These are phyloP conservation scores for Tricholaema leucomelas DNA, from an alignment of 2,113 vertebrate species.

Conservation along the genomic window DNA sequence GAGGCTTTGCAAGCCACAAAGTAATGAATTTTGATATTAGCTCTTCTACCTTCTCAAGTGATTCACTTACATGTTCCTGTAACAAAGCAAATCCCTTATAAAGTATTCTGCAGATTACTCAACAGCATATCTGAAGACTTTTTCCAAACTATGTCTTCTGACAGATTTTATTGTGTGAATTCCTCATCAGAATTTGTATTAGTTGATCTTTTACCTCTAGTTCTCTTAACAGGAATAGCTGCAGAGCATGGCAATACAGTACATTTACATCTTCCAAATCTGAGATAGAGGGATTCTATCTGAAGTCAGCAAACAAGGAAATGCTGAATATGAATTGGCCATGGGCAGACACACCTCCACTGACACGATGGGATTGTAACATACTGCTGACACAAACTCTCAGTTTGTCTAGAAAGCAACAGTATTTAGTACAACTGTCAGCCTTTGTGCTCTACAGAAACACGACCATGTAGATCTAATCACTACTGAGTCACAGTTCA, in stretches of 20 bases:
- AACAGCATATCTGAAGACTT: not conserved
- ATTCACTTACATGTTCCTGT: not conserved
- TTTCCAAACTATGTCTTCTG: no score
- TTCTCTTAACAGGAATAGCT: not conserved
- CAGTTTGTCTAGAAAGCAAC: not conserved
- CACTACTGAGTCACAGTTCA: not conserved
- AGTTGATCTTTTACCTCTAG: not conserved
- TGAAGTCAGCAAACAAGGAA: not conserved
- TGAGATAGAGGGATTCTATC: not conserved
- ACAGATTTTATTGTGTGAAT: not conserved
- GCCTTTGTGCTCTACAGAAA: not conserved
- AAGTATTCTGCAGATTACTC: no score
- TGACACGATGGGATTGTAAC: not conserved
- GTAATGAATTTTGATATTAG: not conserved
- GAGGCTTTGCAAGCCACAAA: not conserved
- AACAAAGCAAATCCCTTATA: no score
- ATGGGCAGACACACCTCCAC: not conserved
- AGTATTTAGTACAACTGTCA: not conserved
- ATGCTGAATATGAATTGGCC: not conserved
- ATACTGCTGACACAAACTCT: not conserved
- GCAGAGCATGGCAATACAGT: not conserved
- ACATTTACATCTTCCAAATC: not conserved
- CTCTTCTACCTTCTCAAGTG: not conserved
- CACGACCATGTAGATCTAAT: not conserved
- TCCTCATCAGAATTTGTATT: not conserved